Base-by-base conservation (phyloP, 2,797 vertebrate genomes). In the Brotula barbata region DNA sequence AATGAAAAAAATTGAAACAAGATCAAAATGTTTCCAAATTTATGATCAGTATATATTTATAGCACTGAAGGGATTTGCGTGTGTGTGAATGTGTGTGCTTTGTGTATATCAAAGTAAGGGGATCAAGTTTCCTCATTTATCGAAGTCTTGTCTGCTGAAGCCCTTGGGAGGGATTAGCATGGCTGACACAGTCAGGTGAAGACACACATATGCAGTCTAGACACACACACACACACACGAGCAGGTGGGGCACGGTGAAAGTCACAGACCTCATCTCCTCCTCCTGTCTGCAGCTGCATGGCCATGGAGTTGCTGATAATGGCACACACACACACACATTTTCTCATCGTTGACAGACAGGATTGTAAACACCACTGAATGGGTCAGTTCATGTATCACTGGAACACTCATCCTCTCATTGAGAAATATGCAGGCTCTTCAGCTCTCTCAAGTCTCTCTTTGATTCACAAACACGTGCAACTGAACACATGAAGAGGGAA, bases 61-160 rank as follows among this genome's bases (percentile, higher is more conserved):
- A n/a, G n/a, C n/a, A n/a, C n/a, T 2, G 31, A 11, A 9, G 31
- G 25, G 9, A 2, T 2, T 6, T 5, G 53, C n/a, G 1, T 47
- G 28, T 42, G 23, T 50, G 25, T 46, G 42, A 49, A 40, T 19
- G 6, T 51, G 57, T 50, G 31, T 39, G 47, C 31, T 48, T 13
- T 16, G 46, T 6, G 36, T 57, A 84, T 77, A 89, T 90, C 84
- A 90, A 89, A 89, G 64, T 50, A 58, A 75, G 71, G 58, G 83
- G 84, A 87, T 90, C 83, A 62, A 65, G 71, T 90, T 80, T 82
- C 88, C 34, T 64, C 66, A 73, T 81, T 89, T 92, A 90, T 92
- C 86, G 34, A 76, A 75, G 76, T 67, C 33, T 20, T 81, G 87
- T 89, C 89, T 77, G 78, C 89, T 87, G 89, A 69, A 84, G 83